Base-by-base conservation (phyloP, 1,140 invertebrate genomes). In the Cyrtorhinus lividipennis region DNA sequence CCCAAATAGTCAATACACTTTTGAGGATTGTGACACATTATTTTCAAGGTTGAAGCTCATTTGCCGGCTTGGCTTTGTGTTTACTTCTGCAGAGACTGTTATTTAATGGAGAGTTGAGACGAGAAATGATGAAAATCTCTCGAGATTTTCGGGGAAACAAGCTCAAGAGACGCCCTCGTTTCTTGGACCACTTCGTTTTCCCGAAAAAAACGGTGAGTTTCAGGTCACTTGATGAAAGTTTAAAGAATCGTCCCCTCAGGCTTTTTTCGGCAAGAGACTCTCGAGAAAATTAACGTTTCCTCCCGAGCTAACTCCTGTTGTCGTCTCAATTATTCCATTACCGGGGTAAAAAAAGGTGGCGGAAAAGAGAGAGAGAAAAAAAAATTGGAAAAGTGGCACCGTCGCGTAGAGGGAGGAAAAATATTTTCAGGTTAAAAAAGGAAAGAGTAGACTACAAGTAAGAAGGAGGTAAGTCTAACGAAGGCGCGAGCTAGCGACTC, bases 321-420 rank as follows among this genome's bases (percentile, higher is more conserved):
- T 56, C 22, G 24, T 24, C 24, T 57, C 56, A 57, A 57, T 57
- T 57, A 57, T 57, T 57, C 56, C 24, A 57, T 57, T 57, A 57
- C 15, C 15, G 15, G 15, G 15, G 30, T 38, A 15, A 15, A 38
- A 38, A 38, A 38, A 38, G 30, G 30, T 15, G 5, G 30, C 5
- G 30, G 15, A 15, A 15, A 15, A 15, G 30, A 8, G 15, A 38
- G 15, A 38, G 30, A 8, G 30, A 15, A 5, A 38, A 38, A 38
- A 38, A 38, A 38, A 15, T 8, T 38, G n/a, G n/a, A 38, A 38
- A 38, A 15, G 30, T 15, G 5, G 30, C 5, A 15, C 5, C 5
- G 30, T 5, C 5, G 30, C 15, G 15, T 8, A 38, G 15, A 15
- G 5, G 30, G 30, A 5, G 15, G 15, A 38, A 38, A 38, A 38